Conservation (phyloP, 1,140 invertebrate species). For the Drosophila yakuba region DNA sequence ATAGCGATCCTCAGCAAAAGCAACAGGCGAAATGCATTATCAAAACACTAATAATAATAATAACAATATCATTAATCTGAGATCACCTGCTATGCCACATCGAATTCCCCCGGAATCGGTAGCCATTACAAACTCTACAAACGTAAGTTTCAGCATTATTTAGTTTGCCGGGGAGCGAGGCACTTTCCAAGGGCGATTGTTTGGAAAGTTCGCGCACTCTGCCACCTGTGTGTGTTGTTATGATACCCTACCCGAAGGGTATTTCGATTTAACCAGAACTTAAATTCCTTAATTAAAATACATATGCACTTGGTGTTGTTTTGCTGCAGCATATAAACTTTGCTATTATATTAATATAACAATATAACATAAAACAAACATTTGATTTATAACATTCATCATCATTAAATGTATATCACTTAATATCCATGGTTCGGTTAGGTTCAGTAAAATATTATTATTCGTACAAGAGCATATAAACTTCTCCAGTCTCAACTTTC, state of each 20-base stretch:
- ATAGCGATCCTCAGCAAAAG: slow-evolving; percentile 5
- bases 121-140: slow-evolving; percentile 27
- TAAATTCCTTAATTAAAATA: no score
- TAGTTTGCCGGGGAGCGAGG: background rate
- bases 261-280: background rate
- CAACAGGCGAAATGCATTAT: slow-evolving; percentile 37
- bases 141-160: slow-evolving; percentile 16
- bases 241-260: background rate
- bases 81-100: slow-evolving; percentile 28
- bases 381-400: no score
- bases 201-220: slow-evolving; percentile 43
- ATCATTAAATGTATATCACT: no score
- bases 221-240: slow-evolving; percentile 25
- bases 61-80: slow-evolving; percentile 11
- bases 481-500: background rate
- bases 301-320: no score
- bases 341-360: no score
- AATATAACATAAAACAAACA: no score
- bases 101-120: slow-evolving; percentile 10
- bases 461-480: background rate
- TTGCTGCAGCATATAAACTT: no score
- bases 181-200: slow-evolving; percentile 6
- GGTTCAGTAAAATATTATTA: background rate
- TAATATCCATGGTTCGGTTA: no score
- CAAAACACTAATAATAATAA: slow-evolving; percentile 20